phyloP scores from a whole-genome alignment of 1,140 invertebrate species.

The Drosophila hydei region DNA sequence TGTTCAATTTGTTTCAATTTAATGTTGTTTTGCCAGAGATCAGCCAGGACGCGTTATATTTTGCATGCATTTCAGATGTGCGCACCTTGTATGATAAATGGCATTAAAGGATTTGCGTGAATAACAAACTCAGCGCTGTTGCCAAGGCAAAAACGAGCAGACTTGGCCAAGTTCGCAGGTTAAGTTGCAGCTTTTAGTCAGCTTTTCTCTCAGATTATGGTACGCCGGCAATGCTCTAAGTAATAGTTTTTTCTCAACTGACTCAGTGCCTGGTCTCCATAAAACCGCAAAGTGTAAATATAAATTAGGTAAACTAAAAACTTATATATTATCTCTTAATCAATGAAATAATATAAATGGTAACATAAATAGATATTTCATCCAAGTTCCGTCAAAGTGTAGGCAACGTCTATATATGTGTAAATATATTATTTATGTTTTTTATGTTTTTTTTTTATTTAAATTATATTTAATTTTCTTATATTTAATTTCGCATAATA shows the following conservation, averaged over 20 bases:
- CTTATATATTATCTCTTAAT: not conserved
- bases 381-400: no score
- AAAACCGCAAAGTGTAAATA: not conserved
- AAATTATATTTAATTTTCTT: no score
- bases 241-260: not conserved
- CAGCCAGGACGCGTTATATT: constrained; percentile 67
- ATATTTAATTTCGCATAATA: no score
- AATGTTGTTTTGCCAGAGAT: constrained; percentile 78
- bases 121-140: constrained; percentile 59
- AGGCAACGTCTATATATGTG: no score
- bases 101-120: constrained; percentile 79
- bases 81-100: constrained; percentile 71
- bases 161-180: constrained; percentile 27
- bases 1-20: constrained; percentile 82
- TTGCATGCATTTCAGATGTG: constrained; percentile 74
- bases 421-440: no score
- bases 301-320: not conserved
- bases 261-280: no score
- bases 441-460: no score
- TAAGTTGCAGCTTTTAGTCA: constrained; percentile 12
- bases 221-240: constrained; percentile 4
- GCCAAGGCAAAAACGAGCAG: constrained; percentile 28
- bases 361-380: no score
- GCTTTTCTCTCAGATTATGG: constrained; percentile 23
- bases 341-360: no score